Base-by-base conservation (phyloP, 2,113 vertebrate species). In the Indicator indicator region DNA sequence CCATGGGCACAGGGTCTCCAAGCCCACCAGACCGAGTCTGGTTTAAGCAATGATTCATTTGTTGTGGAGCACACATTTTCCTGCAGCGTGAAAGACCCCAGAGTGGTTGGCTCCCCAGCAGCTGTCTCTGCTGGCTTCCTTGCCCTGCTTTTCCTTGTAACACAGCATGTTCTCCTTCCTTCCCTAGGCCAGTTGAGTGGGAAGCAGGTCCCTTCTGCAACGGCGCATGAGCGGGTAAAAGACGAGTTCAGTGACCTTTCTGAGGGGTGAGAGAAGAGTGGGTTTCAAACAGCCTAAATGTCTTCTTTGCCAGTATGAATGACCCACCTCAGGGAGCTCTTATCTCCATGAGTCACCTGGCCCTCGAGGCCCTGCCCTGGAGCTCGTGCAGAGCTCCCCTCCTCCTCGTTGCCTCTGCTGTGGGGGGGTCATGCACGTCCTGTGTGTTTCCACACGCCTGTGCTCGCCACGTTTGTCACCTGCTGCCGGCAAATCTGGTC, bases 221-320 rank as follows among this genome's bases (percentile, higher is more conserved):
- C 96, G 75, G 96, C 94, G 80, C 98, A 98, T 97, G 98, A 98
- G 90, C 97, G 98, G 97, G 98, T 98, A 98, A 97, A 97, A 97
- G 98, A 97, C 69, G 98, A 98, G 93, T 99, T 98, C 97, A 99
- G 98, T 94, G 98, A 99, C 95, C 97, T 99, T 93, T 99, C 99
- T 80, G 99, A 99, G 97, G 98, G 99, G 99, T 99, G 98, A 98
- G 98, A 98, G 98, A 98, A 98, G 97, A 97, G 98, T 96, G 98
- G 98, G 97, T 97, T 98, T 97, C 72, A 96, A 86, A 89, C 83
- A 97, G 96, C 91, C 96, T 97, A 96, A 86, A 89, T 96, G 96
- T 95, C 93, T 93, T 94, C 97, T 97, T 97, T 96, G 90, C 91
- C 70, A 96, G 94, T 72, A 28, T 94, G 95, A 94, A 38, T 63